Conservation (phyloP, 2,113 vertebrate species). For the Corythaeola cristata region DNA sequence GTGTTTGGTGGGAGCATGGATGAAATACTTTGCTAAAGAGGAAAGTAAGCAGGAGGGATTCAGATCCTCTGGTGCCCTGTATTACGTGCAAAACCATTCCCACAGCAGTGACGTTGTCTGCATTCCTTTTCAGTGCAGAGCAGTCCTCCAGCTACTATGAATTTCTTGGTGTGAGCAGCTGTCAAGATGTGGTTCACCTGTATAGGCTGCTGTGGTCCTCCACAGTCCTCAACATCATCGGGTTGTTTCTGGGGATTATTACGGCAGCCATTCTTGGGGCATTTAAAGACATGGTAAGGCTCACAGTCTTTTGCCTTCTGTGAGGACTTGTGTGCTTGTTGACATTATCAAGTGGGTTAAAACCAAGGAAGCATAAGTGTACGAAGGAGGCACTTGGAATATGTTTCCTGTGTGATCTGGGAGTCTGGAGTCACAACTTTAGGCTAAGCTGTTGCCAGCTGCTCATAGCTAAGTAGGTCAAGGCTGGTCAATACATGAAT, state of each 20-base stretch:
- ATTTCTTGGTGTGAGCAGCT: constrained; percentile 86
- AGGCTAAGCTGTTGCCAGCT: neutral
- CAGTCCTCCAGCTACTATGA: constrained; percentile 80
- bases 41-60: neutral
- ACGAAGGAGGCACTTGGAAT: neutral
- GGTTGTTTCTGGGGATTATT: constrained; percentile 87
- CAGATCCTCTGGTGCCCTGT: neutral
- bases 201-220: constrained; percentile 90
- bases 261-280: constrained; percentile 90
- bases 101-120: neutral
- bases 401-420: neutral
- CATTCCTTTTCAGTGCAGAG: constrained; percentile 73
- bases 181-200: constrained; percentile 88
- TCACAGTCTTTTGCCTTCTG: neutral
- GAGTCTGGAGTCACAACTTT: neutral
- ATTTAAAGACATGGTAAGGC: constrained; percentile 91
- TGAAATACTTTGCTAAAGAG: neutral
- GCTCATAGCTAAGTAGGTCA: constrained; percentile 15
- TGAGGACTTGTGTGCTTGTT: neutral
- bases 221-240: constrained; percentile 84
- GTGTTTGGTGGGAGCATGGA: neutral
- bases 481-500: neutral
- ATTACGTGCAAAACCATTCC: neutral
- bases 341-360: neutral
- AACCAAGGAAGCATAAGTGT: neutral